Evolutionary conservation across 2,888 invertebrate species (phyloP), one percentile per base, ranked within the genome.

Genomic region (Amphipoea lucens): DNA sequence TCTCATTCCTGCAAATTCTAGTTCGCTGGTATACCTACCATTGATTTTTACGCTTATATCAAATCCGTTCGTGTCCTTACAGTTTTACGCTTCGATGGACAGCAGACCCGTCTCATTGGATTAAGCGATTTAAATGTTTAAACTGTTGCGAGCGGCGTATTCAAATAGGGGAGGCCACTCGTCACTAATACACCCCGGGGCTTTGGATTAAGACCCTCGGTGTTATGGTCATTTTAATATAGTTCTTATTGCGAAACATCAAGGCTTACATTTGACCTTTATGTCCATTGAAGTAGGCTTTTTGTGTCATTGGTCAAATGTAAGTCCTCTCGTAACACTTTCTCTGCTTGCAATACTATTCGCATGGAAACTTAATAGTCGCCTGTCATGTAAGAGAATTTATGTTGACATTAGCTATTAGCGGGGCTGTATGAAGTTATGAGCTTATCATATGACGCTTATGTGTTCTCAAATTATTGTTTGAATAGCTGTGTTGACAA

Each of bases 71-170:
- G 86, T 85, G 90, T 90, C 88, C 89, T 91, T 90, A 88, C 83
- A 90, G 92, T 92, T 93, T 92, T 87, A 90, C 92, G 92, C 92
- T 92, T 89, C 90, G 92, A 87, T 92, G 93, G 91, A 91, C 93
- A 92, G 90, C 90, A 89, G 91, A 90, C 91, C 92, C 91, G 93
- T 91, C 93, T 95, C 92, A 96, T 96, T 93, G 95, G 96, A 96
- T 96, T 96, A 96, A 93, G 92, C 93, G 94, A 94, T 95, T 95
- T 94, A 92, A 92, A 93, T 93, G 93, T 94, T 96, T 94, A 94
- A 95, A 95, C 93, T 92, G 93, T 92, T 92, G 91, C 88, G 86
- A 91, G 92, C 90, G 87, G 89, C 86, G 90, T 91, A 91, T 91
- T 92, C 91, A 93, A 94, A 94, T 90, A 92, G 93, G 95, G 94